A percentile compares a stretch with the other conserved stretches of the same genome.
Evolutionary conservation across 1,140 invertebrate species (phyloP).

Genomic region (Doryteuthis pealeii): DNA sequence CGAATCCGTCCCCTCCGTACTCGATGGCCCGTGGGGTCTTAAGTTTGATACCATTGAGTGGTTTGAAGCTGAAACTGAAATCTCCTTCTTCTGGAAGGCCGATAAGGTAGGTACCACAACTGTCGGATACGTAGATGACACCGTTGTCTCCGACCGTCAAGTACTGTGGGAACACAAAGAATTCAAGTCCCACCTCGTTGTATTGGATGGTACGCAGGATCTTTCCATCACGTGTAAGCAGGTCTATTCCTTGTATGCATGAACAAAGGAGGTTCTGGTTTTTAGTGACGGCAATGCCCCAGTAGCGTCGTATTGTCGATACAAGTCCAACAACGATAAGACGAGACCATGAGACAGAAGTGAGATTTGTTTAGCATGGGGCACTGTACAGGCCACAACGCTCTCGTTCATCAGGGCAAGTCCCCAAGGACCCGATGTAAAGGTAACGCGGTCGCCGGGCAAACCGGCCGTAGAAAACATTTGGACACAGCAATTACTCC

Average conservation of each 20-base stretch:
- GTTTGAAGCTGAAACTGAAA: background rate
- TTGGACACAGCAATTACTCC: background rate
- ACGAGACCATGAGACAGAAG: background rate
- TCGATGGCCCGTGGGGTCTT: background rate
- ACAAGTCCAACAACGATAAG: background rate
- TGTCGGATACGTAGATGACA: slow-evolving; percentile 2
- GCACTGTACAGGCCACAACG: slow-evolving; percentile 1
- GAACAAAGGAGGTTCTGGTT: slow-evolving; percentile 1
- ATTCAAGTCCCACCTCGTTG: background rate
- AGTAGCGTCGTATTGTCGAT: background rate
- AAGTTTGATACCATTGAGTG: background rate
- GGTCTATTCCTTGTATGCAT: background rate
- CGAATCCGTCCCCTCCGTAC: background rate
- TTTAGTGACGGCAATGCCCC: background rate
- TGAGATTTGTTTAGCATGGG: background rate
- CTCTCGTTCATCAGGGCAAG: background rate
- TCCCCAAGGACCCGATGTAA: slow-evolving; percentile 1
- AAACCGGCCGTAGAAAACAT: background rate
- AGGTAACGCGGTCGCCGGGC: background rate
- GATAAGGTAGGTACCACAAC: background rate
- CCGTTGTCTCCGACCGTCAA: background rate
- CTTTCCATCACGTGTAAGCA: background rate
- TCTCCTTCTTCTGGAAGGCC: background rate
- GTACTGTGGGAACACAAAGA: slow-evolving; percentile 8
- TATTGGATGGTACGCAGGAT: background rate